phyloP scores from a whole-genome alignment of 1,140 invertebrate species.

The Oryzaephilus surinamensis region DNA sequence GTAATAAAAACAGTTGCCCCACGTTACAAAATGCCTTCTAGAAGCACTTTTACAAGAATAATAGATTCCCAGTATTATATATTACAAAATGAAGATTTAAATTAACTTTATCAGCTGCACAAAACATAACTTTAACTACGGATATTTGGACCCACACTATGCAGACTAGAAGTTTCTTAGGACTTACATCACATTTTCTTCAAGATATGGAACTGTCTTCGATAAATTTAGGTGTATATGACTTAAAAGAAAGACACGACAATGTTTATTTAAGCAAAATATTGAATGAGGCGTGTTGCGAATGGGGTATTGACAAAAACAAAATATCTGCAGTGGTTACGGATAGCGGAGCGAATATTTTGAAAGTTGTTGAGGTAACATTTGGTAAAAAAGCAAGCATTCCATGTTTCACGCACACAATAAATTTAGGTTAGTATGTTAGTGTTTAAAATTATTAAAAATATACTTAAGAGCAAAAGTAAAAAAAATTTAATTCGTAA shows the following conservation, averaged over 20 bases:
- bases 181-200: conserved; percentile 23
- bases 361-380: conserved; percentile 31
- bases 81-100: conserved; percentile 12
- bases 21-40: conserved; percentile 24
- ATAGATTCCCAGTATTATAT: conserved; percentile 16
- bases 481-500: too few relatives aligned
- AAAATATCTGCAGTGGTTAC: conserved; percentile 35
- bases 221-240: conserved; percentile 25
- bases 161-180: conserved; percentile 26
- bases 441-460: too few relatives aligned
- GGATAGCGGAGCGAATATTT: conserved; percentile 36
- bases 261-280: conserved; percentile 27
- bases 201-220: conserved; percentile 15
- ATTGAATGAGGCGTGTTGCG: conserved; percentile 24
- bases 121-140: background rate
- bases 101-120: background rate
- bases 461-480: too few relatives aligned
- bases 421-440: too few relatives aligned
- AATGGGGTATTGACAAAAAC: conserved; percentile 32
- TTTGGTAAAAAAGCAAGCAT: conserved; percentile 34
- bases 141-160: conserved; percentile 4
- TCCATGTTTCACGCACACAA: conserved; percentile 36
- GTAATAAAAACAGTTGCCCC: conserved; percentile 23
- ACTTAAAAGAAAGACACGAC: conserved; percentile 26
- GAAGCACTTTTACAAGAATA: conserved; percentile 19